Percentiles rank a stretch among this genome's conserved stretches.
Evolutionary conservation across 1,140 invertebrate species (phyloP).

Genomic region (Periplaneta americana): DNA sequence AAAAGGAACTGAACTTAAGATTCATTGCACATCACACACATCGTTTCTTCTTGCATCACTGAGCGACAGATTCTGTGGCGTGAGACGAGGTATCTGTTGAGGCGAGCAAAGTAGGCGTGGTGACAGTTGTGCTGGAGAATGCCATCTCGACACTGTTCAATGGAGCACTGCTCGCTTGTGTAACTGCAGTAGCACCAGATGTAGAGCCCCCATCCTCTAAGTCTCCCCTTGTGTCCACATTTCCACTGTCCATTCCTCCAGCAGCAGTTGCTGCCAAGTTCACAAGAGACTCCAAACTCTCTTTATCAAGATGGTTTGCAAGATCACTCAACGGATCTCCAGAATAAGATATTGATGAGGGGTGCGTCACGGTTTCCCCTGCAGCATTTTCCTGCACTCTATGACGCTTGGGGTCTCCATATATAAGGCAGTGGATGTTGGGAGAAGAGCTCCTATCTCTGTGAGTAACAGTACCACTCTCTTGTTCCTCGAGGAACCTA

Average conservation of each 20-base stretch:
- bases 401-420: conserved; percentile 54
- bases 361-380: neutral
- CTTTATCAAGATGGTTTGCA: conserved; percentile 7
- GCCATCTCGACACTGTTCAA: conserved; percentile 15
- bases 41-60: neutral
- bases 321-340: conserved; percentile 9
- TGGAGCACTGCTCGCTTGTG: neutral
- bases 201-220: neutral
- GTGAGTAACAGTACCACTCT: conserved; percentile 37
- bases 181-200: neutral
- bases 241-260: conserved; percentile 1
- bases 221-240: neutral
- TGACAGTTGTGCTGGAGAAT: conserved; percentile 15
- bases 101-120: neutral
- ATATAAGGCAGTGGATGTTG: conserved; percentile 50
- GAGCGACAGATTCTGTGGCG: conserved; percentile 10
- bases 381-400: conserved; percentile 1
- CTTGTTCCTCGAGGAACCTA: conserved; percentile 76
- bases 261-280: conserved; percentile 1
- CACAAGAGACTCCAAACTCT: conserved; percentile 8
- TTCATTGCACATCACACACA: neutral
- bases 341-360: neutral
- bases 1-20: neutral
- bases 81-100: neutral
- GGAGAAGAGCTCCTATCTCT: conserved; percentile 39